Percentiles rank a stretch among this genome's conserved stretches.
phyloP scores from a whole-genome alignment of 2,888 invertebrate genomes.

The Pollenia griseotomentosa region DNA sequence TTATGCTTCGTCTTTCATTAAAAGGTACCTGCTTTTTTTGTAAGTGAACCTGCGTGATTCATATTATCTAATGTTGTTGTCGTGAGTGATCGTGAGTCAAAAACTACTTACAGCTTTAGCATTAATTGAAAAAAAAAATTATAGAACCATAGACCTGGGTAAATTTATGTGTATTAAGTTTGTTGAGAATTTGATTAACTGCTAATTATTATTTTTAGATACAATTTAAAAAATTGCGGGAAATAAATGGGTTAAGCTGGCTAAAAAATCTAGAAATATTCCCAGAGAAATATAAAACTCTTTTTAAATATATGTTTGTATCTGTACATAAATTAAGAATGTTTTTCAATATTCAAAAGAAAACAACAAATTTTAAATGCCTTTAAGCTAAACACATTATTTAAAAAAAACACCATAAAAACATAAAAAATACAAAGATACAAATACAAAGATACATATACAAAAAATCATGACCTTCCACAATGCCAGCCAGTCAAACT shows the following conservation, averaged over 20 bases:
- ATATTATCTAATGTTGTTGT: too few relatives aligned
- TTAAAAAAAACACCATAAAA: constrained; percentile 39
- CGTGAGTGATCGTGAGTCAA: too few relatives aligned
- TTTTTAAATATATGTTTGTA: not conserved
- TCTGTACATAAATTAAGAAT: constrained; percentile 43
- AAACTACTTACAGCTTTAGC: too few relatives aligned
- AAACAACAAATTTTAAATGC: constrained; percentile 32
- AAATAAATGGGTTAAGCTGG: constrained; percentile 5
- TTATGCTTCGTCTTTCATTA: too few relatives aligned
- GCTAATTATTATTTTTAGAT: too few relatives aligned
- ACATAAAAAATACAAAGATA: constrained; percentile 39
- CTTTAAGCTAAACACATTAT: constrained; percentile 40
- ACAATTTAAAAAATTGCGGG: not conserved
- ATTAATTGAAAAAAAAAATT: too few relatives aligned
- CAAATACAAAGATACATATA: constrained; percentile 31
- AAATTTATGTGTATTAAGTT: too few relatives aligned
- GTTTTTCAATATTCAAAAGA: constrained; percentile 24
- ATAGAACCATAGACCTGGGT: too few relatives aligned
- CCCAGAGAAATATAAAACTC: constrained; percentile 22
- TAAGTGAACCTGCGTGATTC: too few relatives aligned
- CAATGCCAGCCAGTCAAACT: constrained; percentile 81
- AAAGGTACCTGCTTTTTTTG: too few relatives aligned
- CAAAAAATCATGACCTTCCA: constrained; percentile 82
- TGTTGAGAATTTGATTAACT: too few relatives aligned
- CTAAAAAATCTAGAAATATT: constrained; percentile 20